Base-by-base conservation (phyloP, 2,797 vertebrate species). In the Hydrocynus forskahlii region DNA sequence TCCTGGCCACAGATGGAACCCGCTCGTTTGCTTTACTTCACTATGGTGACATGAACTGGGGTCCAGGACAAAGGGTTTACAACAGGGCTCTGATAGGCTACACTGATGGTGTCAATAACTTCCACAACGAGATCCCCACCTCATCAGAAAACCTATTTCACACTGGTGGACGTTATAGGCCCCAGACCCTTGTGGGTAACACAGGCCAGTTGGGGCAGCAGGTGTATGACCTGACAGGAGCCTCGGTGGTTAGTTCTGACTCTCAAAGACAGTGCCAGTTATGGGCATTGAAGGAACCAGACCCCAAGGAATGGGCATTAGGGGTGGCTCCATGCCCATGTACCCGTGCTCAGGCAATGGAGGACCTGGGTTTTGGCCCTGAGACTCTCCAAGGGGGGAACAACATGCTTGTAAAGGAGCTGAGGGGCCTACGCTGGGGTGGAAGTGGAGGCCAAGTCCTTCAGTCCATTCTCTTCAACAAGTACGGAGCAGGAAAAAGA, bases 41-140 rank as follows among this genome's bases (percentile, higher is more conserved):
- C 17, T 96, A 92, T 4, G 89, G 91, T 5, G 90, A 93, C 45
- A 96, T 96, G 95, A 84, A 7, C 12, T 96, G 95, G 95, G 90
- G 93, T 78, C 92, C 92, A 0, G 94, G 92, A 48, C 93, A 94
- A 88, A 92, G 94, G 80, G 81, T 86, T 21, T 16, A 92, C 76
- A 92, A 95, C 21, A 70, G 92, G 0, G 94, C 94, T 62, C 72
- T 96, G 14, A 94, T 94, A 0, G 95, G 95, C 78, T 96, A 94
- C 89, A 94, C 94, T 1, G 88, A 95, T 66, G 95, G 95, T 64
- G 89, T 74, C 35, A 75, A 45, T 13, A 79, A 64, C 50, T 90
- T 91, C 72, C 82, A 92, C 83, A 93, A 82, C 50, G 94, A 96
- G 81, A 86, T 83, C 72, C 90, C 92, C 12, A 59, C 83, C 5